phyloP scores from a whole-genome alignment of 37 sponge, comb jelly and placozoan species.

The Halichondria panicea region DNA sequence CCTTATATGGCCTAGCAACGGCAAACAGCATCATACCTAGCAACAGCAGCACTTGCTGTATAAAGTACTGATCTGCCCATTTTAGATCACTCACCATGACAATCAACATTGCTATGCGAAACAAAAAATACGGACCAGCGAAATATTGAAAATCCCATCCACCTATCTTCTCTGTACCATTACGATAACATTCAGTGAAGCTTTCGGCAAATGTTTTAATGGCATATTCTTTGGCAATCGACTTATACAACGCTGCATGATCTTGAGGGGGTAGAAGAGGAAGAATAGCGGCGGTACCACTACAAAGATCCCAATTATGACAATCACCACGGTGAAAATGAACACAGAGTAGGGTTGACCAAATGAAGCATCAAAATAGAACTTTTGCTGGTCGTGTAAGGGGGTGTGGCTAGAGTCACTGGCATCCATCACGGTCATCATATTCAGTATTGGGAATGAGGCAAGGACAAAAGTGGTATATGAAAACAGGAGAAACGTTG shows the following conservation, averaged over 20 bases:
- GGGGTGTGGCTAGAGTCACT: not conserved
- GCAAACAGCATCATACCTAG: slow-evolving; percentile 13
- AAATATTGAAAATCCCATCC: slow-evolving; percentile 31
- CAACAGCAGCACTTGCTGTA: slow-evolving; percentile 16
- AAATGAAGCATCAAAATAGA: slow-evolving; percentile 22
- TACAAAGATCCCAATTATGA: slow-evolving; percentile 31
- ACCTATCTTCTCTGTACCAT: slow-evolving; percentile 5
- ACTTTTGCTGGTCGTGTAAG: not conserved
- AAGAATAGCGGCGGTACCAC: slow-evolving; percentile 65
- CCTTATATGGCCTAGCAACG: slow-evolving; percentile 34
- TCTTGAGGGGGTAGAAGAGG: slow-evolving; percentile 11
- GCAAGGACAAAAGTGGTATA: slow-evolving; percentile 37
- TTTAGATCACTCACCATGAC: not conserved
- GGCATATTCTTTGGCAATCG: slow-evolving; percentile 5
- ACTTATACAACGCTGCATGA: slow-evolving; percentile 9
- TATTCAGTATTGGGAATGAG: slow-evolving; percentile 33
- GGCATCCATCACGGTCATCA: not conserved
- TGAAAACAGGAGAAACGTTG: slow-evolving; percentile 40
- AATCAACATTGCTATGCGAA: slow-evolving; percentile 22
- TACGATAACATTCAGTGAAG: slow-evolving; percentile 22
- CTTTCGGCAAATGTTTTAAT: slow-evolving; percentile 39
- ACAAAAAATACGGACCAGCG: slow-evolving; percentile 26
- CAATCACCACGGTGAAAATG: slow-evolving; percentile 21
- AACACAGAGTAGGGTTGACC: not conserved
- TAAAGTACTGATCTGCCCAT: not conserved